Evolutionary conservation across 2,888 invertebrate species (phyloP), one percentile per base, ranked within the genome.

Genomic region (Ennomos erosarius): DNA sequence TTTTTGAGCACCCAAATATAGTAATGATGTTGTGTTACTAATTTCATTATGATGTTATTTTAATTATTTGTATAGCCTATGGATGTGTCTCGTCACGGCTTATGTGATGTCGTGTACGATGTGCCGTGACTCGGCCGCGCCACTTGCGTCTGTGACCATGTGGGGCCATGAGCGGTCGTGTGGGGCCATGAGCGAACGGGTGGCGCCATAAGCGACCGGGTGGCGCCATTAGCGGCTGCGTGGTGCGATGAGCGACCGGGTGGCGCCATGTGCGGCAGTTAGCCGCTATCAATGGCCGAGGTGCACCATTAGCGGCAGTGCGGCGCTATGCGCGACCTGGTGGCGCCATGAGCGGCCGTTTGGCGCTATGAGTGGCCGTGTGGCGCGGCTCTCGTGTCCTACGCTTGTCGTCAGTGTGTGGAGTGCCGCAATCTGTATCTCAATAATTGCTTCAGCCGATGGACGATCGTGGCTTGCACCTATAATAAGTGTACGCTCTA

Each of bases 11-110:
- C 73, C 78, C 79, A 79, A 80, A 81, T 80, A 78, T 77, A 75
- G 75, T 73, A 77, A 79, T 70, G 76, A 84, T 84, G 85, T 87
- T 84, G 81, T 82, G 82, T 85, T 82, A 83, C 79, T 87, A 82
- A 85, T 81, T 79, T 77, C 26, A 26, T 78, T 83, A 82, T 78
- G 80, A 79, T 73, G 72, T 78, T 79, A 79, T 76, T 73, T 78
- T 78, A 70, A 61, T 65, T 65, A 66, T 65, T 56, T 67, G 67
- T 72, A 69, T 68, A 65, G 63, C 60, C 58, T 65, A 63, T 53
- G 61, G 57, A 60, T 57, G 60, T 63, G 59, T 62, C 48, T 58
- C 48, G 57, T 54, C 45, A 63, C 66, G 70, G 55, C 38, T 65
- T 54, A 58, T 59, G 26, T 59, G 61, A 52, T 50, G 45, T 59